Percentiles rank a stretch among this genome's conserved stretches.
Evolutionary conservation across 2,797 vertebrate genomes (phyloP).

Genomic region (Falco cherrug): DNA sequence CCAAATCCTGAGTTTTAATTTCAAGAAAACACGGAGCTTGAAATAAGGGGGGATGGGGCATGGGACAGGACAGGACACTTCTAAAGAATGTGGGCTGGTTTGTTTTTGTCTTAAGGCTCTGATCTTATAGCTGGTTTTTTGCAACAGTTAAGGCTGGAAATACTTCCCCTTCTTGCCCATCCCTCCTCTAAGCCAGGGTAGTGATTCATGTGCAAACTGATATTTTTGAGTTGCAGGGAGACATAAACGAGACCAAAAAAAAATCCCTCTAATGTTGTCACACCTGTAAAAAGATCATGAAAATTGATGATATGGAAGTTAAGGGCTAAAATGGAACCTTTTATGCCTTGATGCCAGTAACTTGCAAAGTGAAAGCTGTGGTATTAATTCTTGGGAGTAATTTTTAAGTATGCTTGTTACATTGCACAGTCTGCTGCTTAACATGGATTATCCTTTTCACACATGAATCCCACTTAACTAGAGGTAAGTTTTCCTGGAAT

Average conservation of each 20-base stretch:
- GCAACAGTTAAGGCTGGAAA: not conserved
- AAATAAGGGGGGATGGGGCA: fast-evolving
- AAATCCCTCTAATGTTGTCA: not conserved
- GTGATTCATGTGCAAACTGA: not conserved
- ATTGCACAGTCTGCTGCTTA: not conserved
- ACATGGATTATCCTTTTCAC: not conserved
- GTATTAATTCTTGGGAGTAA: not conserved
- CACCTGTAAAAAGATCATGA: not conserved
- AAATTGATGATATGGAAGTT: not conserved
- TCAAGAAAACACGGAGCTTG: not conserved
- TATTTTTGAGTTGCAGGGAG: not conserved
- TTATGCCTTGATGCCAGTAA: not conserved
- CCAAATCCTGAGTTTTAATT: not conserved
- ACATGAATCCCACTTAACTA: not conserved
- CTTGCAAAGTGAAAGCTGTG: not conserved
- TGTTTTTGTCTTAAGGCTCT: not conserved
- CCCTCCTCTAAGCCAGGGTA: not conserved
- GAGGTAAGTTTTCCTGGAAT: not conserved
- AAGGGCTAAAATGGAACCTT: not conserved
- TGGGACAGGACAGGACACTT: not conserved
- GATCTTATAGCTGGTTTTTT: not conserved
- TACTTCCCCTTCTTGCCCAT: not conserved
- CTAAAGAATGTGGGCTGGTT: not conserved
- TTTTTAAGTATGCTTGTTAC: not conserved
- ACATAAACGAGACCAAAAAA: not conserved